A percentile compares a stretch with the other conserved stretches of the same genome.
Evolutionary conservation across 2,888 invertebrate genomes (phyloP).

Genomic region (Apamea crenata): DNA sequence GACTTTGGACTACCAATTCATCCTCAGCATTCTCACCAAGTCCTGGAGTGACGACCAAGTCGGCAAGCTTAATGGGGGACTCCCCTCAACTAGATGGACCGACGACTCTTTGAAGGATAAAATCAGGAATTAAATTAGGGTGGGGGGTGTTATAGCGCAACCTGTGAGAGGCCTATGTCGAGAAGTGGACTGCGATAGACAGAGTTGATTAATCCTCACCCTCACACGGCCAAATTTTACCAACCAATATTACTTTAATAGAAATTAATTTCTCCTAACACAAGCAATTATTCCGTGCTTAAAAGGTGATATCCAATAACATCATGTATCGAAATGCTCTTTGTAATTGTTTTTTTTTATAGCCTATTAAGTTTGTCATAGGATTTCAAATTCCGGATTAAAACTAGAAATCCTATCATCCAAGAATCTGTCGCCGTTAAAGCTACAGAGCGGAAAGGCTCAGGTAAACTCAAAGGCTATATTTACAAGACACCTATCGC

Average conservation of each 20-base stretch:
- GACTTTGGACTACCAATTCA: no score
- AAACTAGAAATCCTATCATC: conserved; percentile 1
- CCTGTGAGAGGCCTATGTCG: not conserved
- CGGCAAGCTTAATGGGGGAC: not conserved
- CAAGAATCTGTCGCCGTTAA: conserved; percentile 4
- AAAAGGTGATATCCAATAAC: no score
- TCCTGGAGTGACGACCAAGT: not conserved
- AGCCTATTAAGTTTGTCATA: not conserved
- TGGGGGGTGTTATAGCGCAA: not conserved
- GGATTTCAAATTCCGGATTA: not conserved
- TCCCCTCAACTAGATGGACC: not conserved
- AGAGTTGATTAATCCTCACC: not conserved
- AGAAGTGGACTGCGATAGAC: not conserved
- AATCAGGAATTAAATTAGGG: no score
- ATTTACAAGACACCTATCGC: conserved; percentile 50
- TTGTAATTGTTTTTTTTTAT: no score
- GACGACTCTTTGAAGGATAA: no score
- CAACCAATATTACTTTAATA: not conserved
- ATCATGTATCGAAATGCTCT: no score
- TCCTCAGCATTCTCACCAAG: not conserved
- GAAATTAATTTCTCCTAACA: not conserved
- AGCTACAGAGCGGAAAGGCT: conserved; percentile 12
- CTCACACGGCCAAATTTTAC: not conserved
- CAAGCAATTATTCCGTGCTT: no score
- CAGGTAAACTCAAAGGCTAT: conserved; percentile 35